Evolutionary conservation across 2,113 vertebrate genomes (phyloP).

Genomic region (Neolamprologus brichardi): DNA sequence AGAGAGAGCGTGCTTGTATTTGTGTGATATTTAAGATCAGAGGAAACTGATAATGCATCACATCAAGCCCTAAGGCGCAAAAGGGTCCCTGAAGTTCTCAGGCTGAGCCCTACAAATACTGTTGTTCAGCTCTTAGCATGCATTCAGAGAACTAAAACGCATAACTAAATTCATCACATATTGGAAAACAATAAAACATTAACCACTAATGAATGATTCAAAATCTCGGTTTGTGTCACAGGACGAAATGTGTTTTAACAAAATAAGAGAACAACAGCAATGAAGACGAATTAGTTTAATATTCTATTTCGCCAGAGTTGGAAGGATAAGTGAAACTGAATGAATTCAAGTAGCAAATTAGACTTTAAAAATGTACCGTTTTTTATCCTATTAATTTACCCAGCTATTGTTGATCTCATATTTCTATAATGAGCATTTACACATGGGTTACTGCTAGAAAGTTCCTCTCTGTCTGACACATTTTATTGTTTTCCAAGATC

Average conservation of each 20-base stretch:
- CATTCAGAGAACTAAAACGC: constrained; percentile 24
- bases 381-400: not conserved
- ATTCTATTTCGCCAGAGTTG: not conserved
- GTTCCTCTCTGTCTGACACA: not conserved
- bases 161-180: constrained; percentile 40
- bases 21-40: constrained; percentile 13
- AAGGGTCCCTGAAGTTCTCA: not conserved
- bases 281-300: not conserved
- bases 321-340: not conserved
- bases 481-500: not conserved
- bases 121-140: not conserved
- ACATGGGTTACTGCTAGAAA: not conserved
- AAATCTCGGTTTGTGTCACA: constrained; percentile 19
- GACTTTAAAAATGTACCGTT: not conserved
- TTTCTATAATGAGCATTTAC: not conserved
- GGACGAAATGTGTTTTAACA: not conserved
- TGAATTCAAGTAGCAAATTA: not conserved
- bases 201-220: constrained; percentile 35
- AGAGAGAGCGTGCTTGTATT: not conserved
- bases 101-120: not conserved
- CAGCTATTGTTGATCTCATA: not conserved
- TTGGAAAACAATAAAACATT: constrained; percentile 22
- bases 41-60: not conserved
- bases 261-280: not conserved
- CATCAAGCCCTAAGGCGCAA: not conserved